Evolutionary conservation across 1,140 invertebrate genomes (phyloP), one percentile per base, ranked within the genome.

Genomic region (Trichomalopsis sarcophagae): DNA sequence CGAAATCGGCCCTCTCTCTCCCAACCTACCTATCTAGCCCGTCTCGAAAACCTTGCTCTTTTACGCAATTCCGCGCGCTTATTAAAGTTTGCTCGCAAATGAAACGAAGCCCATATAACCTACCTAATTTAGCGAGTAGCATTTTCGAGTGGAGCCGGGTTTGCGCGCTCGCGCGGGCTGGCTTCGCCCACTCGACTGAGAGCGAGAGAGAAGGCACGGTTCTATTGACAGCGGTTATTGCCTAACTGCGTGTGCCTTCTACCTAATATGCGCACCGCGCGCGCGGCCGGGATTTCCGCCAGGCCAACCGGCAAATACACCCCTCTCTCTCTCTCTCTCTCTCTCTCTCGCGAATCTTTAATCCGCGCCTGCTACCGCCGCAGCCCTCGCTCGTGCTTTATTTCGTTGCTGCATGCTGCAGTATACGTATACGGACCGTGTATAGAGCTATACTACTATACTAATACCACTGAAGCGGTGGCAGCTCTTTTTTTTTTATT

Each of bases 51-150:
- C 90, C 93, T 93, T 92, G 93, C 93, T 93, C 93, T 93, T 93
- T 93, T 93, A 93, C 92, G 93, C 92, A 93, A 93, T 93, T 93
- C 93, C 91, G 84, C 92, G 91, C 92, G 92, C 92, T 93, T 93
- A 93, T 93, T 93, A 93, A 93, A 93, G 93, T 93, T 93, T 93
- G 93, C 93, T 93, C 92, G 93, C 93, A 92, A 93, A 93, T 93
- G 93, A 93, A 93, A 93, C 92, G 93, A 93, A 93, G 91, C 92
- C 93, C 92, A 93, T 93, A 93, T 93, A 93, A 93, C 93, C 93
- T 92, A 93, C 93, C 93, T 93, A 93, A 93, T 93, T 93, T 93
- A 93, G 93, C 92, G 92, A 93, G 93, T 93, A 93, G 93, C 91
- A 91, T 92, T 93, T 93, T 93, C 91, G 90, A 93, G 92, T 93